Evolutionary conservation across 2,888 invertebrate genomes (phyloP), one percentile per base, ranked within the genome.

Genomic region (Parthenolecanium corni): DNA sequence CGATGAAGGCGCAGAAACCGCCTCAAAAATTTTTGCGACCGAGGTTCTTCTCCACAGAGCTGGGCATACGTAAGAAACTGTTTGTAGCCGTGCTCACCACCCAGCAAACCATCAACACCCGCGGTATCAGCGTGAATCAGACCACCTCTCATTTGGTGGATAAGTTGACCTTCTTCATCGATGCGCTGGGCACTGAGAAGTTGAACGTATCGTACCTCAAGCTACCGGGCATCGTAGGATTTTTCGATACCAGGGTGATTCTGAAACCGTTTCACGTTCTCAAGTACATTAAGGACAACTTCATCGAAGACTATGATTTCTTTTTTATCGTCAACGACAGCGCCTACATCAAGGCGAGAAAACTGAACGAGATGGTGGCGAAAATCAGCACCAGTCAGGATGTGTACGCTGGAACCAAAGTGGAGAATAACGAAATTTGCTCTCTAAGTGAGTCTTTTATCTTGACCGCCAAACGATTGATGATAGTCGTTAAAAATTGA

Each of bases 1-100:
- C 76, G 0, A 71, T 72, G 36, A 73, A 72, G 53, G 75, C 76
- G 1, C 73, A 75, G 66, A 77, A 76, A 68, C 70, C 72, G 67
- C 77, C 79, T 12, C 80, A 81, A 70, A 80, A 82, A 68, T 78
- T 89, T 67, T 79, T 86, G 61, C 81, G 96, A 2, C 93, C 95
- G 1, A 79, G 95, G 21, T 97, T 93, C 76, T 94, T 92, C 72
- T 91, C 90, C 52, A 92, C 95, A 0, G 97, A 97, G 74, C 80
- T 97, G 62, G 95, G 93, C 18, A 94, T 96, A 69, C 80, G 87
- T 66, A 89, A 90, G 68, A 89, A 90, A 71, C 73, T 95, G 14
- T 87, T 95, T 71, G 83, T 92, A 36, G 92, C 87, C 18, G 85
- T 94, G 40, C 77, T 95, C 70, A 89, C 87, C 18, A 83, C 83